A percentile compares a stretch with the other conserved stretches of the same genome.
phyloP scores from a whole-genome alignment of 2,113 vertebrate species.

The Rhea pennata region DNA sequence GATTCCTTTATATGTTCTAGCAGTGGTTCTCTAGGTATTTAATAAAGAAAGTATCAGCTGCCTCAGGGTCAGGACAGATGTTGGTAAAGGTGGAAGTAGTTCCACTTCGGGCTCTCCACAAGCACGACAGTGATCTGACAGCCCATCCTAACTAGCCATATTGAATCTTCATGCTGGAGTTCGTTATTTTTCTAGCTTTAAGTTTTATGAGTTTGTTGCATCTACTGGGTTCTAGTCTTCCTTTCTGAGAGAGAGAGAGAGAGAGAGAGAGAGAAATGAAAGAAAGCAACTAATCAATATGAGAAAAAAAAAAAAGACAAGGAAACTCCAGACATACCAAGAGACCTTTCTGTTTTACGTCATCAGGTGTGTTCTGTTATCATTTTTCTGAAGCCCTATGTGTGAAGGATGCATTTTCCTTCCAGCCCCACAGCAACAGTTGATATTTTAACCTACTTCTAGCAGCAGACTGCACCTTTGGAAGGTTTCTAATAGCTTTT shows the following conservation, averaged over 20 bases:
- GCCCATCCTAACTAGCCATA: neutral
- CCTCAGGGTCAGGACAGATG: neutral
- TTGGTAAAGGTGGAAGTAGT: neutral
- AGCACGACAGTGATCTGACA: neutral
- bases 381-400: conserved; percentile 5
- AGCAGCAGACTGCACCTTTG: neutral
- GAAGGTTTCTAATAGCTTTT: neutral
- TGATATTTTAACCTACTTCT: neutral
- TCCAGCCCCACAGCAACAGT: neutral
- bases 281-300: neutral
- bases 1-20: neutral
- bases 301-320: neutral
- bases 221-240: neutral
- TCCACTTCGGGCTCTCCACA: neutral
- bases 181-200: neutral
- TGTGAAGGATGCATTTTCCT: neutral
- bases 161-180: neutral
- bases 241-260: neutral
- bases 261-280: neutral
- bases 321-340: neutral
- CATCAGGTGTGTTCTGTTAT: neutral
- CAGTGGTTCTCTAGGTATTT: neutral
- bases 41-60: neutral
- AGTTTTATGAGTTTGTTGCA: neutral
- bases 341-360: conserved; percentile 42